Evolutionary conservation across 2,797 vertebrate genomes (phyloP).

Genomic region (Falco naumanni): DNA sequence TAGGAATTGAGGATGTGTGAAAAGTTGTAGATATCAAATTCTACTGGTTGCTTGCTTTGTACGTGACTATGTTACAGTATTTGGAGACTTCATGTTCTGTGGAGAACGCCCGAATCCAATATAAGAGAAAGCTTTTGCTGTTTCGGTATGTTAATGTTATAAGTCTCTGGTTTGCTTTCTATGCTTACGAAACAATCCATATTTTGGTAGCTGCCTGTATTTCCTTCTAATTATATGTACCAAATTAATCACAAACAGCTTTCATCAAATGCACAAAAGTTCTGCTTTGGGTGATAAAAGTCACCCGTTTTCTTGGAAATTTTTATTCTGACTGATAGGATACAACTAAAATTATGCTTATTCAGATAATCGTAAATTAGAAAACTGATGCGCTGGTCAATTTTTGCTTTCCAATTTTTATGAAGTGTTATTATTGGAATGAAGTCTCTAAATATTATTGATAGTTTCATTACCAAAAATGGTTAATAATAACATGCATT

Average conservation of each 20-base stretch:
- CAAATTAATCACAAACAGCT: not conserved
- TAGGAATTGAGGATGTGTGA: not conserved
- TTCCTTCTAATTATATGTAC: not conserved
- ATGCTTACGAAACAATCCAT: not conserved
- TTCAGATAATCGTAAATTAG: not conserved
- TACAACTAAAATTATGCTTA: not conserved
- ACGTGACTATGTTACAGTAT: not conserved
- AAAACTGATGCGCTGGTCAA: not conserved
- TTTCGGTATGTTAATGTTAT: not conserved
- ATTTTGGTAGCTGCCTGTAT: not conserved
- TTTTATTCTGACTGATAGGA: not conserved
- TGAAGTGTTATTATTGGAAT: not conserved
- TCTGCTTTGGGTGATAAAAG: not conserved
- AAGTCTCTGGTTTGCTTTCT: not conserved
- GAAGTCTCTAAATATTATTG: not conserved
- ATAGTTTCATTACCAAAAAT: not conserved
- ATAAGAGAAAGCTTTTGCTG: not conserved
- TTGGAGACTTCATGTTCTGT: not conserved
- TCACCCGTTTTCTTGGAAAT: not conserved
- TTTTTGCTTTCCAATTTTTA: not conserved
- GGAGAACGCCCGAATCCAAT: not conserved
- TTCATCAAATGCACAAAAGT: not conserved
- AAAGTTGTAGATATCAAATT: not conserved
- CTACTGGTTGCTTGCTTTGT: not conserved
- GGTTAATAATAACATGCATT: constrained; percentile 28